Percentiles rank a stretch among this genome's conserved stretches.
phyloP scores from a whole-genome alignment of 35 echinoderm and acorn worm genomes.

The Heliocidaris erythrogramma region DNA sequence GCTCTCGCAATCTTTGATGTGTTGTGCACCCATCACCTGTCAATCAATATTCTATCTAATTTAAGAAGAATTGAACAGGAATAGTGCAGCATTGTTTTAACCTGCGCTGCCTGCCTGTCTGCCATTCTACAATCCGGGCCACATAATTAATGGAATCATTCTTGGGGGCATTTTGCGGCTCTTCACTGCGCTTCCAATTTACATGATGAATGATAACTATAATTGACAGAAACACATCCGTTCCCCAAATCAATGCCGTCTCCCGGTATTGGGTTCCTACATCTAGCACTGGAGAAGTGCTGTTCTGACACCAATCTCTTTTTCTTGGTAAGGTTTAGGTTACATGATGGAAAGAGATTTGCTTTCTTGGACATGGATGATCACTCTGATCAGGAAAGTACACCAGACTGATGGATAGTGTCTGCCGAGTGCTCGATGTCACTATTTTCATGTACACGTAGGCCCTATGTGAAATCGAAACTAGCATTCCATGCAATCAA shows the following conservation, averaged over 20 bases:
- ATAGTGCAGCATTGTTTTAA: not conserved
- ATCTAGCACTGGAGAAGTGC: not conserved
- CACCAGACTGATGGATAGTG: not conserved
- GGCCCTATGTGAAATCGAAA: no score
- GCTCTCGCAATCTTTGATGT: not conserved
- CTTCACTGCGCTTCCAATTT: not conserved
- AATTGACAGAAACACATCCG: conserved; percentile 2
- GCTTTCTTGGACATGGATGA: not conserved
- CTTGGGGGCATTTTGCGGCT: not conserved
- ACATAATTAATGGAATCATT: conserved; percentile 1
- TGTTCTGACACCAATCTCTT: not conserved
- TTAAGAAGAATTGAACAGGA: not conserved
- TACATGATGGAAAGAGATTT: not conserved
- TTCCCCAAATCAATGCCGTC: not conserved
- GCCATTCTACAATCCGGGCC: not conserved
- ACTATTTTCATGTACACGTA: no score
- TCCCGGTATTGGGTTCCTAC: not conserved
- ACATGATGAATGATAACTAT: not conserved
- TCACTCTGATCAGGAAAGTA: not conserved
- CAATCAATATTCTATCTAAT: not conserved
- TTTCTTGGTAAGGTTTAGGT: not conserved
- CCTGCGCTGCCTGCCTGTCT: not conserved
- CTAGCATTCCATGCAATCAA: not conserved
- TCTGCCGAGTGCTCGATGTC: no score
- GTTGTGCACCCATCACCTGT: not conserved